These are phyloP conservation scores for Hymenopus coronatus DNA, from an alignment of 2,888 invertebrate genomes.

Conservation along the genomic window DNA sequence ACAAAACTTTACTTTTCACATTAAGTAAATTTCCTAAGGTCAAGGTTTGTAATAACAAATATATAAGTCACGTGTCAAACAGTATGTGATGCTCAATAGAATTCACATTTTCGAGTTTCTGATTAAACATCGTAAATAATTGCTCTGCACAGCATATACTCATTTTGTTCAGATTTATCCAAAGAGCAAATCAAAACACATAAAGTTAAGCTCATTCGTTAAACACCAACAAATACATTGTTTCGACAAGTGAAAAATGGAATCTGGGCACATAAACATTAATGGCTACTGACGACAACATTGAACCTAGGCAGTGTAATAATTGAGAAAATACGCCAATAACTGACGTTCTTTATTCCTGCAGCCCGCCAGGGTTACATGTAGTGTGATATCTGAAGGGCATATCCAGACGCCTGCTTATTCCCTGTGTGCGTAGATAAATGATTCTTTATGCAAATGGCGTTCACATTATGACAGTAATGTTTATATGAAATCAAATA, in stretches of 20 bases:
- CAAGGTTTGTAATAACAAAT: neutral
- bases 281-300: neutral
- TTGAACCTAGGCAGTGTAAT: neutral
- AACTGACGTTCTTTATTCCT: neutral
- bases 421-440: neutral
- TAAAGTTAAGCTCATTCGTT: neutral
- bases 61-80: neutral
- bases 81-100: neutral
- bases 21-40: too few species aligned
- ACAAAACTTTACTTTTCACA: too few species aligned
- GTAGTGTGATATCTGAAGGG: neutral
- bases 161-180: neutral
- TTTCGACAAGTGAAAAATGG: neutral
- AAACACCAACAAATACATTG: neutral
- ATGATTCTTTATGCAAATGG: neutral
- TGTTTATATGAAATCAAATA: neutral
- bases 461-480: neutral
- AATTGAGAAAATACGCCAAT: neutral
- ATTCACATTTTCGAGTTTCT: neutral
- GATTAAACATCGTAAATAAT: neutral
- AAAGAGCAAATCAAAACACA: neutral
- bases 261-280: neutral
- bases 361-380: too few species aligned
- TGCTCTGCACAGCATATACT: neutral
- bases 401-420: neutral